phyloP scores from a whole-genome alignment of 1,140 invertebrate genomes.

The Aporrectodea caliginosa region DNA sequence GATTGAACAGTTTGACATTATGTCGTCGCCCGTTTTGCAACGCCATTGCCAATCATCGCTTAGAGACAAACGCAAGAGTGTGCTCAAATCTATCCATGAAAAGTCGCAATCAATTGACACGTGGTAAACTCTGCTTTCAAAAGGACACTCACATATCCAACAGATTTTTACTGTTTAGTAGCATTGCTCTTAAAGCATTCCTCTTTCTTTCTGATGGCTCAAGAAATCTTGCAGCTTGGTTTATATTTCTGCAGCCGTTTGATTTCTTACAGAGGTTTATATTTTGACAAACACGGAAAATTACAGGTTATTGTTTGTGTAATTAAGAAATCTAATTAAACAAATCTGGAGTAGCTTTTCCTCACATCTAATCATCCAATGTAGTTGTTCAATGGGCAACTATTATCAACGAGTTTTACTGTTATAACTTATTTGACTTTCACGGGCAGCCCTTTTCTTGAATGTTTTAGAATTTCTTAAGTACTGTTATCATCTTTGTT shows the following conservation, averaged over 20 bases:
- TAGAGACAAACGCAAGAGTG: neutral
- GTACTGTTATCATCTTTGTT: too few relatives aligned
- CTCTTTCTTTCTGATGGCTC: neutral
- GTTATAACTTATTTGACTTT: too few relatives aligned
- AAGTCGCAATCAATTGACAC: constrained; percentile 18
- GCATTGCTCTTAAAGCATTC: neutral
- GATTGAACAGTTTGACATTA: neutral
- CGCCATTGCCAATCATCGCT: neutral
- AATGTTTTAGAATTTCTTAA: too few relatives aligned
- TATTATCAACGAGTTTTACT: too few relatives aligned
- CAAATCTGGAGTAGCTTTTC: too few relatives aligned
- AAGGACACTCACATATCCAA: neutral
- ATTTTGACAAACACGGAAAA: neutral
- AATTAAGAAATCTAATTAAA: too few relatives aligned
- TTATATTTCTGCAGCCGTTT: neutral
- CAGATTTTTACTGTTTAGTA: neutral
- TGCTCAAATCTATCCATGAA: constrained; percentile 16
- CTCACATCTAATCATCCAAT: too few relatives aligned
- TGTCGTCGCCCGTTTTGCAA: neutral
- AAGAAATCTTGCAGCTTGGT: neutral
- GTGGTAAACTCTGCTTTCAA: neutral
- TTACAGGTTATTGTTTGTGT: too few relatives aligned
- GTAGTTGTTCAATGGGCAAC: too few relatives aligned
- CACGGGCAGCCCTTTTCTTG: too few relatives aligned
- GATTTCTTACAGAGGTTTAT: neutral